Conservation (phyloP, 1,140 invertebrate species). For the Drosophila sucinea region DNA sequence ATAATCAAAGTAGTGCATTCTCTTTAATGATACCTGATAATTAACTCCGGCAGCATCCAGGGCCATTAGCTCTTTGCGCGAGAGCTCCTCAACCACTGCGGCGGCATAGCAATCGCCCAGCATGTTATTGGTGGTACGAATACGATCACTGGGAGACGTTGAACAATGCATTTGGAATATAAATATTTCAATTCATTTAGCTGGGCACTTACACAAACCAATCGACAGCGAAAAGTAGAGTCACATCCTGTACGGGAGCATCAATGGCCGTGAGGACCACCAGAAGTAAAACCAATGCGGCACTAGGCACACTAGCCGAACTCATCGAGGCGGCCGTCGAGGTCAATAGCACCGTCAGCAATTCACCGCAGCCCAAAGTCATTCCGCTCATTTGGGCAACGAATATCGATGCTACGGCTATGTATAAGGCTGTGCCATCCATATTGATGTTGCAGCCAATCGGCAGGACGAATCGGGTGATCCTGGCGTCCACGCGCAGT, state of each 20-base stretch:
- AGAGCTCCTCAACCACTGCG: slow-evolving; percentile 92
- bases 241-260: slow-evolving; percentile 91
- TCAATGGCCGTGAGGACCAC: slow-evolving; percentile 94
- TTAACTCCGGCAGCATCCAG: slow-evolving; percentile 87
- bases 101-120: slow-evolving; percentile 94
- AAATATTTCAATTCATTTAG: not conserved
- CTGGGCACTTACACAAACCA: slow-evolving; percentile 93
- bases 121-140: slow-evolving; percentile 94
- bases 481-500: slow-evolving; percentile 92
- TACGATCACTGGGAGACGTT: slow-evolving; percentile 88
- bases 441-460: slow-evolving; percentile 97
- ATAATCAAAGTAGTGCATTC: not conserved
- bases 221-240: slow-evolving; percentile 93
- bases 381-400: slow-evolving; percentile 96
- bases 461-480: slow-evolving; percentile 95
- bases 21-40: slow-evolving; percentile 84
- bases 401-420: slow-evolving; percentile 94
- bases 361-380: slow-evolving; percentile 89
- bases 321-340: slow-evolving; percentile 96
- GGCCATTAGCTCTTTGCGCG: slow-evolving; percentile 91
- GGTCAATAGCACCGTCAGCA: slow-evolving; percentile 92
- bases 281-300: slow-evolving; percentile 93
- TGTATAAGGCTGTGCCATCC: slow-evolving; percentile 96
- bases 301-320: slow-evolving; percentile 96
- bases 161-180: not conserved